These are phyloP conservation scores for Anoplius nigerrimus DNA, from an alignment of 2,888 invertebrate genomes.

Conservation along the genomic window DNA sequence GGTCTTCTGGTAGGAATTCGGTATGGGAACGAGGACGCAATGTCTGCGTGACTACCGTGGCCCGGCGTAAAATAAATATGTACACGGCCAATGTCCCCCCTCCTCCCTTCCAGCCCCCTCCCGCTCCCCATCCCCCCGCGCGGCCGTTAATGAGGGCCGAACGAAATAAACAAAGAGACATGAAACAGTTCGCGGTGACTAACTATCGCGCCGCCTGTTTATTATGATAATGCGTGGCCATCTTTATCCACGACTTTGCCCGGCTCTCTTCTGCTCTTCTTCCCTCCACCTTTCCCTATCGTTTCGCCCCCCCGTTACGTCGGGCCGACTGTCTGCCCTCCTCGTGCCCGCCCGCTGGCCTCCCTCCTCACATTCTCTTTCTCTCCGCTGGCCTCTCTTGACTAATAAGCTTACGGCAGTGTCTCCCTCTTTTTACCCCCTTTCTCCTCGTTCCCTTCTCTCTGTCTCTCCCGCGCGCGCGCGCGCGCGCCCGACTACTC, in stretches of 20 bases:
- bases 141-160: slow-evolving; percentile 55
- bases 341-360: slow-evolving; percentile 18
- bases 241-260: slow-evolving; percentile 53
- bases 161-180: slow-evolving; percentile 53
- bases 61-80: slow-evolving; percentile 48
- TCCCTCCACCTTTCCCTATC: slow-evolving; percentile 10
- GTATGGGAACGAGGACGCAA: slow-evolving; percentile 23
- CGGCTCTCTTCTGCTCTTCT: slow-evolving; percentile 10
- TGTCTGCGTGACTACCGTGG: slow-evolving; percentile 14
- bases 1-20: slow-evolving; percentile 35
- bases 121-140: slow-evolving; percentile 25
- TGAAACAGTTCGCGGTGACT: slow-evolving; percentile 51
- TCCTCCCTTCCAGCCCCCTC: neutral
- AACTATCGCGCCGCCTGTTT: slow-evolving; percentile 54
- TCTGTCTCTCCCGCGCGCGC: slow-evolving; percentile 21
- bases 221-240: slow-evolving; percentile 61
- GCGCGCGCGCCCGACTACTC: too few species aligned
- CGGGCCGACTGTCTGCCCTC: slow-evolving; percentile 10
- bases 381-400: slow-evolving; percentile 45
- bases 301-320: slow-evolving; percentile 11
- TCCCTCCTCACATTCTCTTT: slow-evolving; percentile 26
- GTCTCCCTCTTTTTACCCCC: slow-evolving; percentile 37
- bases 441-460: slow-evolving; percentile 29
- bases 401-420: slow-evolving; percentile 51
- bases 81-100: slow-evolving; percentile 16